Conservation (phyloP, 2,113 vertebrate species). For the Pseudois nayaur region DNA sequence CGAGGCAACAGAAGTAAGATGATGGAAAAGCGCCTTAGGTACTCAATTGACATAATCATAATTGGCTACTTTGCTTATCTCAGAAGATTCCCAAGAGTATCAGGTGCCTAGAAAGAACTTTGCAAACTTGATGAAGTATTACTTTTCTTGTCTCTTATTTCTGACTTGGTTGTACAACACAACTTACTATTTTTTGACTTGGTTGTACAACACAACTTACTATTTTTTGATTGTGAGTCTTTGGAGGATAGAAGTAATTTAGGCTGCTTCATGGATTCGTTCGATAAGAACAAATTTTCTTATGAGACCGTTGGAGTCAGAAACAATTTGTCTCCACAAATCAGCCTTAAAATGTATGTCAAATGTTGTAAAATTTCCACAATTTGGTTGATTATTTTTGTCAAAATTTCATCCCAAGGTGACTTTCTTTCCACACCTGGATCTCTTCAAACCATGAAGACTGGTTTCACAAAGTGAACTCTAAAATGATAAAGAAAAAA, state of each 20-base stretch:
- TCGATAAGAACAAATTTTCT: not conserved
- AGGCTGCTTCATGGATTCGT: not conserved
- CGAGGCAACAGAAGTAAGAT: not conserved
- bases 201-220: not conserved
- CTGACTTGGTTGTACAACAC: not conserved
- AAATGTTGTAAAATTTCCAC: not conserved
- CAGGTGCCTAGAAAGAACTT: not conserved
- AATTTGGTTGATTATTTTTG: not conserved
- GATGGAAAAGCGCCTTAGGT: not conserved
- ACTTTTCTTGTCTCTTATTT: not conserved
- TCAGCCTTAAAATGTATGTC: conserved; percentile 18
- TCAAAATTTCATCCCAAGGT: not conserved
- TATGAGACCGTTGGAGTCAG: not conserved
- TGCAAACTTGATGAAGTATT: not conserved
- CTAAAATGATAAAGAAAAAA: not conserved
- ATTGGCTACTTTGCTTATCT: not conserved
- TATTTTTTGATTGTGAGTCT: not conserved
- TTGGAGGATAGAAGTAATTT: not conserved
- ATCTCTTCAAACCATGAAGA: not conserved
- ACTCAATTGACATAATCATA: not conserved
- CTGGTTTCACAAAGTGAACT: not conserved
- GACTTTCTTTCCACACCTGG: not conserved
- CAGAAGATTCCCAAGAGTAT: not conserved
- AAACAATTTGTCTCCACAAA: not conserved
- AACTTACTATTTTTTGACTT: not conserved